phyloP scores from a whole-genome alignment of 2,888 invertebrate species.

The Chrysolina haemoptera region DNA sequence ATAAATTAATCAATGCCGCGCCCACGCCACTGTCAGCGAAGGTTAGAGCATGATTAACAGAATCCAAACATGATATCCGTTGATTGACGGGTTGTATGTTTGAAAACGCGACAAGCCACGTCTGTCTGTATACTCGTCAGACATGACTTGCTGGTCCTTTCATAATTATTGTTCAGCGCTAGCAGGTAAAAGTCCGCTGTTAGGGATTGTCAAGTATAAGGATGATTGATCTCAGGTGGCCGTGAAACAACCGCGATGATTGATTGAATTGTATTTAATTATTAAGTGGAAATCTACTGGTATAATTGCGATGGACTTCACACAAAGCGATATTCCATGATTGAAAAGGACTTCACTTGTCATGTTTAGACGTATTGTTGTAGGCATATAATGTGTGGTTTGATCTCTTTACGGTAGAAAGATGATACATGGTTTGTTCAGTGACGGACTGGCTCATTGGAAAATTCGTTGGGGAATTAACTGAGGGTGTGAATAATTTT shows the following conservation, averaged over 20 bases:
- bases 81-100: conserved; percentile 50
- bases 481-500: too few species aligned
- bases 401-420: conserved; percentile 37
- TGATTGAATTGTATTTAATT: conserved; percentile 60
- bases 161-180: conserved; percentile 34
- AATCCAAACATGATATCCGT: conserved; percentile 40
- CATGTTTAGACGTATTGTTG: conserved; percentile 38
- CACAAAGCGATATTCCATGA: conserved; percentile 46
- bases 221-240: conserved; percentile 58
- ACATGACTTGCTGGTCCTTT: conserved; percentile 45
- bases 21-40: conserved; percentile 26
- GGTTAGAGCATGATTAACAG: conserved; percentile 34
- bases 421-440: neutral
- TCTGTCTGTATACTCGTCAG: conserved; percentile 39
- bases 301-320: conserved; percentile 46
- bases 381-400: conserved; percentile 33
- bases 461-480: neutral
- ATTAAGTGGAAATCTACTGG: conserved; percentile 45
- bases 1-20: conserved; percentile 5
- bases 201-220: conserved; percentile 55
- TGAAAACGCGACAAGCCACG: conserved; percentile 50
- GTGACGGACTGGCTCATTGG: neutral
- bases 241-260: conserved; percentile 58
- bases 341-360: conserved; percentile 47
- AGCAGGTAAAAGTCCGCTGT: conserved; percentile 55